These are phyloP conservation scores for Anthophora plumipes DNA, from an alignment of 2,888 invertebrate genomes.

Conservation along the genomic window DNA sequence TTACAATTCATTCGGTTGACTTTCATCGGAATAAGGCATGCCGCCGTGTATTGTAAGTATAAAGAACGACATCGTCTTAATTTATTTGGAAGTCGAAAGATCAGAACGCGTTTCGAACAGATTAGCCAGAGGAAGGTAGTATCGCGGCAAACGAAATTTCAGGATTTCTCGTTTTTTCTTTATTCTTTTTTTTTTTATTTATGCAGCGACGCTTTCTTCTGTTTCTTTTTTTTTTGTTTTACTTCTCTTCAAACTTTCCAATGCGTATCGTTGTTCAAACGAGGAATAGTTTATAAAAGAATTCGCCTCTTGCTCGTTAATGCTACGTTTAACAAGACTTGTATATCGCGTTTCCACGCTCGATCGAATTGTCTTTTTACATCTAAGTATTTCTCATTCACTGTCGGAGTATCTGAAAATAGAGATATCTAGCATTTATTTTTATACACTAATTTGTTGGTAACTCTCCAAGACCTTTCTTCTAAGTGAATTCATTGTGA, in stretches of 20 bases:
- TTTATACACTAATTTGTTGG: slow-evolving; percentile 57
- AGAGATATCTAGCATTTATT: slow-evolving; percentile 61
- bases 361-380: slow-evolving; percentile 8
- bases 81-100: slow-evolving; percentile 63
- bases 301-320: slow-evolving; percentile 30
- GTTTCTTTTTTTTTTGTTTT: background rate
- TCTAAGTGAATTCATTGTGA: slow-evolving; percentile 51
- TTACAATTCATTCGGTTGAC: slow-evolving; percentile 47
- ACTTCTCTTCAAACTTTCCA: background rate
- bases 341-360: slow-evolving; percentile 29
- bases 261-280: slow-evolving; percentile 49
- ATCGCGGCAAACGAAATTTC: slow-evolving; percentile 37
- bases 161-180: background rate
- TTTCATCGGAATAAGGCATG: slow-evolving; percentile 72
- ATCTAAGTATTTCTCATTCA: slow-evolving; percentile 33
- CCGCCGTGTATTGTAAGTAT: slow-evolving; percentile 53
- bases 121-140: slow-evolving; percentile 54
- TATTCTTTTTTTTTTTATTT: background rate
- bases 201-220: slow-evolving; percentile 11
- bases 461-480: slow-evolving; percentile 53
- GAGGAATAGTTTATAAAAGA: slow-evolving; percentile 39
- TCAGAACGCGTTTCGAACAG: slow-evolving; percentile 43
- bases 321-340: slow-evolving; percentile 44
- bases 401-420: slow-evolving; percentile 64
- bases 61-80: slow-evolving; percentile 55